Percentiles rank a stretch among this genome's conserved stretches.
Evolutionary conservation across 2,888 invertebrate species (phyloP).

Genomic region (Xestia sexstrigata): DNA sequence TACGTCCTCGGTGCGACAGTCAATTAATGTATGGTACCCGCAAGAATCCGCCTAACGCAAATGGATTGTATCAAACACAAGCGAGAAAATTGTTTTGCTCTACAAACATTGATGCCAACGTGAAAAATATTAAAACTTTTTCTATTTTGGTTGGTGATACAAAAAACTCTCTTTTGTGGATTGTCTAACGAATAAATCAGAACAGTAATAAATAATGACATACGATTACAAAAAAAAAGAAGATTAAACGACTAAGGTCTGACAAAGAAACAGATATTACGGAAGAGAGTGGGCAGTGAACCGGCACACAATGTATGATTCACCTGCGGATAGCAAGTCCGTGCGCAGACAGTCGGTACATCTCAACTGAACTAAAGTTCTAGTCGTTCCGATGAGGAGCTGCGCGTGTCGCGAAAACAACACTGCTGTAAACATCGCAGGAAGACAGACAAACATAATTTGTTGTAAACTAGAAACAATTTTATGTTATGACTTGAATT

Average conservation of each 20-base stretch:
- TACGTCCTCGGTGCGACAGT: no score
- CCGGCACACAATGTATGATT: background rate
- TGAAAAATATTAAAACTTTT: background rate
- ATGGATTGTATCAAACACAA: conserved; percentile 7
- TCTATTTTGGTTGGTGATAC: background rate
- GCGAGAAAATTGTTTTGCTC: conserved; percentile 3
- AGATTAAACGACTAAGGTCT: background rate
- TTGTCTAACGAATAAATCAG: background rate
- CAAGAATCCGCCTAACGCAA: background rate
- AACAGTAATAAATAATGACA: background rate
- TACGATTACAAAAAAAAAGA: background rate
- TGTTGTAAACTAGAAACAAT: background rate
- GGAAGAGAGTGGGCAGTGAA: background rate
- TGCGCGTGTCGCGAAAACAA: conserved; percentile 23
- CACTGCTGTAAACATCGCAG: background rate
- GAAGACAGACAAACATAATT: background rate
- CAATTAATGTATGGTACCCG: background rate
- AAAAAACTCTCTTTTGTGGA: background rate
- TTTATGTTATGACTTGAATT: background rate
- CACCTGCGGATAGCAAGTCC: background rate
- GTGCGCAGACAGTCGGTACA: conserved; percentile 12
- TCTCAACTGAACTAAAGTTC: conserved; percentile 16
- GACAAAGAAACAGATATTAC: background rate
- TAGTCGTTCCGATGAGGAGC: background rate
- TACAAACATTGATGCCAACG: conserved; percentile 9